Percentiles rank a stretch among this genome's conserved stretches.
phyloP scores from a whole-genome alignment of 1,140 invertebrate genomes.

The Zaprionus vittiger region DNA sequence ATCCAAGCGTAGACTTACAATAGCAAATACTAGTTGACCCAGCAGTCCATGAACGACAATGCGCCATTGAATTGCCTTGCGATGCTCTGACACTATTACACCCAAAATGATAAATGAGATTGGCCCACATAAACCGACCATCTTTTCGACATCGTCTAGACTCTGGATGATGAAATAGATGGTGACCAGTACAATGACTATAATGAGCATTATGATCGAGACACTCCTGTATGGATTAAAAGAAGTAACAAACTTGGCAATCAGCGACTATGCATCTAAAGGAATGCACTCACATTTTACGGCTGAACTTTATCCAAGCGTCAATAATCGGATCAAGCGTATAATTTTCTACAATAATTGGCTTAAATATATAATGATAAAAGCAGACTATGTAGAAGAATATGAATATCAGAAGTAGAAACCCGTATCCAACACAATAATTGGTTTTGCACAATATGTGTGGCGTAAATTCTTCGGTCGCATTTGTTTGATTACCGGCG shows the following conservation, averaged over 20 bases:
- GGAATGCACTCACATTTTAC: conserved; percentile 32
- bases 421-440: conserved; percentile 55
- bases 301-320: conserved; percentile 49
- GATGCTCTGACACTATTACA: conserved; percentile 86
- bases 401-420: conserved; percentile 11
- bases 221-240: conserved; percentile 16
- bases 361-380: conserved; percentile 56
- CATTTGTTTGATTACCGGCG: neutral
- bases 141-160: conserved; percentile 1
- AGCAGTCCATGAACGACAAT: conserved; percentile 91
- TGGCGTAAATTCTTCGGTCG: neutral
- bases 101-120: conserved; percentile 85
- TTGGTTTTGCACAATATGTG: conserved; percentile 33
- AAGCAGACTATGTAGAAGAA: conserved; percentile 51
- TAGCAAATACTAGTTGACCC: conserved; percentile 93
- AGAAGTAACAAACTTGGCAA: neutral
- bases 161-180: conserved; percentile 43
- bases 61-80: conserved; percentile 88
- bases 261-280: neutral
- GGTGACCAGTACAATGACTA: neutral
- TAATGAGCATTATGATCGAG: conserved; percentile 34
- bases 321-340: conserved; percentile 27
- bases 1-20: conserved; percentile 92
- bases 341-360: conserved; percentile 21
- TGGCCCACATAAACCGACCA: conserved; percentile 85